phyloP scores from a whole-genome alignment of 2,888 invertebrate genomes.

The Acrocyrtus sp. region DNA sequence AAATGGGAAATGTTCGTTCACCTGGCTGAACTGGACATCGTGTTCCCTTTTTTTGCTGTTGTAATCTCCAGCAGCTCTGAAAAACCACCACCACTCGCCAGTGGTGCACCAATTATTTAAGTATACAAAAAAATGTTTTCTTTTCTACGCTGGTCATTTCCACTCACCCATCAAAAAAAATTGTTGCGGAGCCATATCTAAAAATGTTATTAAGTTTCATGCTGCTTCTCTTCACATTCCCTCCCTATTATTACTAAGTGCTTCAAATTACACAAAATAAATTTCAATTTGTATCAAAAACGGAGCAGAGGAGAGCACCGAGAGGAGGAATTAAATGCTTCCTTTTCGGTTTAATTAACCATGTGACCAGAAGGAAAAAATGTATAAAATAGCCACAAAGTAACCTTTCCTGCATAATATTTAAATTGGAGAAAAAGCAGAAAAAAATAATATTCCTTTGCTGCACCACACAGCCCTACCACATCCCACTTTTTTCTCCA shows the following conservation, averaged over 20 bases:
- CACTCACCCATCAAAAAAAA: neutral
- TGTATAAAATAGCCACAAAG: neutral
- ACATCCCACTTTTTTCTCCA: too few species aligned
- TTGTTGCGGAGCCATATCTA: neutral
- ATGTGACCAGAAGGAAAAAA: neutral
- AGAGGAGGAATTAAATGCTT: constrained; percentile 10
- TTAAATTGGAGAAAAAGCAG: too few species aligned
- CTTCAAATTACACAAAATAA: constrained; percentile 29
- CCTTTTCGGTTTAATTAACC: constrained; percentile 33
- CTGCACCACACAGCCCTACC: too few species aligned
- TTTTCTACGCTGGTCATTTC: constrained; percentile 1
- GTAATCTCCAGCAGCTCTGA: too few species aligned
- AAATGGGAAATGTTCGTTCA: neutral
- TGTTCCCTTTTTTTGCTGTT: neutral
- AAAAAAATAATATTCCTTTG: too few species aligned
- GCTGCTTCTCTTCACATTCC: constrained; percentile 24
- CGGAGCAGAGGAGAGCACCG: too few species aligned
- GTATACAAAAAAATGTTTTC: neutral
- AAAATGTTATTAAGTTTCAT: constrained; percentile 34
- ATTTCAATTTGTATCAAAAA: constrained; percentile 34
- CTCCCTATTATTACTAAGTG: constrained; percentile 17
- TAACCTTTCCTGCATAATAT: too few species aligned
- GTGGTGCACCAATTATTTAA: neutral
- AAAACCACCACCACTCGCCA: neutral
- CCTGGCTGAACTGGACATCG: neutral